Percentiles rank a stretch among this genome's conserved stretches.
phyloP scores from a whole-genome alignment of 2,888 invertebrate species.

The Eupithecia exiguata region DNA sequence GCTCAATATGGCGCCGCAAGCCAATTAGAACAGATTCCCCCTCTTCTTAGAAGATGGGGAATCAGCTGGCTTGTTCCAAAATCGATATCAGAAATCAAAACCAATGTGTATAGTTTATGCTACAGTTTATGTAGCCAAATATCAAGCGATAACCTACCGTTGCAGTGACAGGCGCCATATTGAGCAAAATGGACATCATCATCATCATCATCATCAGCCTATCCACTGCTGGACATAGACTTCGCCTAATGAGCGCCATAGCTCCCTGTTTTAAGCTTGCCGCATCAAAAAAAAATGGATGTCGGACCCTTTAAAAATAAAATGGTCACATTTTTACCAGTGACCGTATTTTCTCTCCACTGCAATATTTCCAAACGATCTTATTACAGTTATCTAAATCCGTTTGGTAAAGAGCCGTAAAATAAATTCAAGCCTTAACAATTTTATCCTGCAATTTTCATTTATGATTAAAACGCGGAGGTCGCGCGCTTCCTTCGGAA shows the following conservation, averaged over 20 bases:
- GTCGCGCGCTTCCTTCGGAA: slow-evolving; percentile 68
- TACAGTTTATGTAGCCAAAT: background rate
- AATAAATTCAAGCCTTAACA: slow-evolving; percentile 42
- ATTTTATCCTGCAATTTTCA: slow-evolving; percentile 60
- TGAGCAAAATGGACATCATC: background rate
- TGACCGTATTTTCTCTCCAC: background rate
- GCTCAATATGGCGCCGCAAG: too few species aligned
- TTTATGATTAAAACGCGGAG: slow-evolving; percentile 68
- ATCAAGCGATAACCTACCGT: background rate
- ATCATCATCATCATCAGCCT: too few species aligned
- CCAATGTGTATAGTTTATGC: too few species aligned
- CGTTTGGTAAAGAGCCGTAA: slow-evolving; percentile 29
- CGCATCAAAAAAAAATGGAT: too few species aligned
- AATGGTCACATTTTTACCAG: background rate
- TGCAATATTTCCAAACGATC: slow-evolving; percentile 11
- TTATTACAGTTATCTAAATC: slow-evolving; percentile 30
- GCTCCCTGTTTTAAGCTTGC: too few species aligned
- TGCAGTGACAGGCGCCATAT: background rate
- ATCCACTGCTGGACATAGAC: too few species aligned
- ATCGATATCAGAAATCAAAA: too few species aligned
- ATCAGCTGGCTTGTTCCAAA: too few species aligned
- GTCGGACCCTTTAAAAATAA: background rate
- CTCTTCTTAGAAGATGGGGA: too few species aligned
- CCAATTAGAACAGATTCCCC: too few species aligned
- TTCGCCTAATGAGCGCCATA: too few species aligned